Evolutionary conservation across 2,888 invertebrate species (phyloP), one percentile per base, ranked within the genome.

Genomic region (Troglohyphantes excavatus): DNA sequence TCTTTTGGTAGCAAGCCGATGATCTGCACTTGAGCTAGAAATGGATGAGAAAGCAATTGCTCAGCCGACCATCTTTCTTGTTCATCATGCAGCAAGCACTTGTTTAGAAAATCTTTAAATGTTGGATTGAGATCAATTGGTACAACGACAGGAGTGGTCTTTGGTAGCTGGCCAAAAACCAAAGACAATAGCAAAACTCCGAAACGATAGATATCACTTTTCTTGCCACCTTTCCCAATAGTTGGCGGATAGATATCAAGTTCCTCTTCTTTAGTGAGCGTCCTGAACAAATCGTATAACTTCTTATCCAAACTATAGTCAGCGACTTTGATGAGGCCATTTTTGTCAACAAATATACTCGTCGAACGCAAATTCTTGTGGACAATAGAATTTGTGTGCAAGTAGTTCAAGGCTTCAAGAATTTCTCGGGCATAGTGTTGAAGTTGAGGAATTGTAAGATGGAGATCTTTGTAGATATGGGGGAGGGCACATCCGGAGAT

Each of bases 311-410:
- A 93, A 91, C 96, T 95, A 92, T 95, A 96, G 92, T 96, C 96
- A 2, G 95, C 95, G 84, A 97, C 92, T 93, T 95, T 94, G 2
- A 95, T 94, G 33, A 93, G 92, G 59, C 95, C 95, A 85, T 83
- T 91, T 75, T 91, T 91, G 81, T 94, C 93, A 26, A 94, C 85
- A 91, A 92, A 92, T 39, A 93, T 85, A 70, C 92, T 92, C 2
- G 92, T 91, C 23, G 94, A 95, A 90, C 96, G 94, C n/a, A 98
- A 94, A 93, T 97, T 96, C 92, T 96, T 96, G 93, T 98, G 98
- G 19, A 97, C 95, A 0, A 98, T 95, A 91, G 96, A 96, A 91
- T 96, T 96, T 92, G 95, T 95, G 93, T 98, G 98, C 84, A 98
- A 94, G 93, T 96, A 97, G 59, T 95, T 95, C 43, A 98, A 93